Conservation (phyloP, 2,113 vertebrate genomes). For the Condylura cristata region DNA sequence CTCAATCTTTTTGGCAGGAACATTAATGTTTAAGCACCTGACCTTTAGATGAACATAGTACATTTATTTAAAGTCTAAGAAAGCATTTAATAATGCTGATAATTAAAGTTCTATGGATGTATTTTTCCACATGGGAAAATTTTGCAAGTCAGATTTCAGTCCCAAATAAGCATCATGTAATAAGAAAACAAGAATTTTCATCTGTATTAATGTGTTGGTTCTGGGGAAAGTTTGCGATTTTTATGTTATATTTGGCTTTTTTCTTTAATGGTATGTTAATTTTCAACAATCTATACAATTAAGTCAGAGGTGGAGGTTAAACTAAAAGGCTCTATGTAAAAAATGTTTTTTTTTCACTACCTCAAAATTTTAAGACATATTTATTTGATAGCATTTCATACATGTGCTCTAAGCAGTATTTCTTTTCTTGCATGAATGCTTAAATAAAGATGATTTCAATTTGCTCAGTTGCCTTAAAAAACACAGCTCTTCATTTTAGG, state of each 20-base stretch:
- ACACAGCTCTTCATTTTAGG: neutral
- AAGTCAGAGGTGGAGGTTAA: neutral
- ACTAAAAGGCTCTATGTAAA: neutral
- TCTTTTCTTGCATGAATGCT: neutral
- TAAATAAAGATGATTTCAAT: constrained; percentile 14
- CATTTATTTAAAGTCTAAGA: constrained; percentile 36
- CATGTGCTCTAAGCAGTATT: neutral
- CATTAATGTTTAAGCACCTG: neutral
- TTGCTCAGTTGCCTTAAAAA: neutral
- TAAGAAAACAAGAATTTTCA: neutral
- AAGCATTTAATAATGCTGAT: neutral
- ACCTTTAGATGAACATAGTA: neutral
- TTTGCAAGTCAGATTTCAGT: neutral
- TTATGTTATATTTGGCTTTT: neutral
- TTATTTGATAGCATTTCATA: neutral
- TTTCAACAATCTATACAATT: neutral
- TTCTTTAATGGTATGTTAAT: neutral
- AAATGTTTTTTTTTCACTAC: neutral
- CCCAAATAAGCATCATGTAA: neutral
- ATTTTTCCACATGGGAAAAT: neutral
- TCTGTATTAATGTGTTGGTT: neutral
- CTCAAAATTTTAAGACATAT: neutral
- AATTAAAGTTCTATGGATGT: neutral
- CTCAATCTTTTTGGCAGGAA: neutral
- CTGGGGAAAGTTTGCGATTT: neutral